Conservation (phyloP, 1,140 invertebrate genomes). For the Asbolus verrucosus region DNA sequence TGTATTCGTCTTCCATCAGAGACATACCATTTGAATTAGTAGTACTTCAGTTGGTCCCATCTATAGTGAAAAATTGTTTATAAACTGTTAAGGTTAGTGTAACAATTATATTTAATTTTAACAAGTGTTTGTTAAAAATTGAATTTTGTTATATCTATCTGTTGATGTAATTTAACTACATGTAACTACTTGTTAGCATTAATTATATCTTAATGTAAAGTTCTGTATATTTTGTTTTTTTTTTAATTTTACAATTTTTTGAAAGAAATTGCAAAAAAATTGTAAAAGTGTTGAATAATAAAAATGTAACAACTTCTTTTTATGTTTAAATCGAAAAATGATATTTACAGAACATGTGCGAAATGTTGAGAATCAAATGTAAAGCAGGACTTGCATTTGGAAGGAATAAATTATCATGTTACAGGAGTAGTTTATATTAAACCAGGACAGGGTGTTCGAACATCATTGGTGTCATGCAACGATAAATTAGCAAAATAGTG, state of each 20-base stretch:
- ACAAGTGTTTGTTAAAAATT: conserved; percentile 35
- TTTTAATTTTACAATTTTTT: conserved; percentile 26
- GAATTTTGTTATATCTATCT: conserved; percentile 6
- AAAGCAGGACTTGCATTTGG: conserved; percentile 68
- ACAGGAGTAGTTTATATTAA: conserved; percentile 86
- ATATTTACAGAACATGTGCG: conserved; percentile 88
- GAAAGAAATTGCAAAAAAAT: conserved; percentile 23
- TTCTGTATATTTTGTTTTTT: conserved; percentile 29
- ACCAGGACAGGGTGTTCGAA: conserved; percentile 91
- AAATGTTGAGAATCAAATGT: conserved; percentile 77
- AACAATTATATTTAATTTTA: conserved; percentile 28
- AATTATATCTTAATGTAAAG: conserved; percentile 13
- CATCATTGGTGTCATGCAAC: conserved; percentile 91
- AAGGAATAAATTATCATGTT: conserved; percentile 76
- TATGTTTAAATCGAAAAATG: conserved; percentile 57
- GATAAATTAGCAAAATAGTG: conserved; percentile 94
- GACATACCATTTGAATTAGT: background rate
- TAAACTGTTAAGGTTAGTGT: conserved; percentile 19
- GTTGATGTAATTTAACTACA: background rate
- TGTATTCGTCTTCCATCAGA: conserved; percentile 7
- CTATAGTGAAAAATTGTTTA: conserved; percentile 10
- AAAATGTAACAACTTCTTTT: background rate
- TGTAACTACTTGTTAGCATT: conserved; percentile 28
- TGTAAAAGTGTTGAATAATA: conserved; percentile 11
- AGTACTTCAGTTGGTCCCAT: conserved; percentile 9